A percentile compares a stretch with the other conserved stretches of the same genome.
Evolutionary conservation across 2,113 vertebrate genomes (phyloP).

Genomic region (Muntiacus reevesi): DNA sequence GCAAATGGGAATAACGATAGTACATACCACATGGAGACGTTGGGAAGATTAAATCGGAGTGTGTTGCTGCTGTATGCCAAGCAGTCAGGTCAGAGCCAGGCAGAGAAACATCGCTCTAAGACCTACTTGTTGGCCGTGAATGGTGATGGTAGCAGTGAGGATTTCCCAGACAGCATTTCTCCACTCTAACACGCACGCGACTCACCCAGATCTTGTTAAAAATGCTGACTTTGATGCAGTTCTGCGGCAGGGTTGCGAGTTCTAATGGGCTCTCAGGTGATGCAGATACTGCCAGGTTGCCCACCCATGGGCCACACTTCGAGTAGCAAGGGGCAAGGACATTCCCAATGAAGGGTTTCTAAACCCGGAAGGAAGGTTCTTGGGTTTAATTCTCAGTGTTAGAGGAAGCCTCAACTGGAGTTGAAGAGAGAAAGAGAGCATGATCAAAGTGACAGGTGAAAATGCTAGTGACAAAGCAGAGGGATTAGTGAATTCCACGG

Average conservation of each 20-base stretch:
- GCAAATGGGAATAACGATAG: background rate
- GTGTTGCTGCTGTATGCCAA: background rate
- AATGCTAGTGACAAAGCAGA: background rate
- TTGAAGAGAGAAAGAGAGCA: background rate
- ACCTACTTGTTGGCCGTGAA: fast-evolving
- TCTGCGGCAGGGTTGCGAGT: fast-evolving
- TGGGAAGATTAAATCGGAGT: background rate
- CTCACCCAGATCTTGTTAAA: background rate
- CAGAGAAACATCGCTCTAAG: background rate
- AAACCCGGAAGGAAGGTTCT: background rate
- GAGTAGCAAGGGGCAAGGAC: background rate
- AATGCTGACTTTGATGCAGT: background rate
- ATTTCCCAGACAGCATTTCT: background rate
- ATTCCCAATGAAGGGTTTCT: background rate
- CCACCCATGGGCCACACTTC: fast-evolving
- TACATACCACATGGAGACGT: fast-evolving
- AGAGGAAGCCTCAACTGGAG: background rate
- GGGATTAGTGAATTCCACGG: fast-evolving
- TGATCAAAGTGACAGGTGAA: background rate
- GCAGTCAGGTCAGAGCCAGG: background rate
- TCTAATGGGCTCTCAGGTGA: background rate
- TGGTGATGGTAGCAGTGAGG: fast-evolving
- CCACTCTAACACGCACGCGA: fast-evolving
- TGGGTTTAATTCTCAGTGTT: background rate
- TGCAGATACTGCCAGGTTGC: fast-evolving